Percentiles rank a stretch among this genome's conserved stretches.
phyloP scores from a whole-genome alignment of 2,113 vertebrate species.

The Heterocephalus glaber region DNA sequence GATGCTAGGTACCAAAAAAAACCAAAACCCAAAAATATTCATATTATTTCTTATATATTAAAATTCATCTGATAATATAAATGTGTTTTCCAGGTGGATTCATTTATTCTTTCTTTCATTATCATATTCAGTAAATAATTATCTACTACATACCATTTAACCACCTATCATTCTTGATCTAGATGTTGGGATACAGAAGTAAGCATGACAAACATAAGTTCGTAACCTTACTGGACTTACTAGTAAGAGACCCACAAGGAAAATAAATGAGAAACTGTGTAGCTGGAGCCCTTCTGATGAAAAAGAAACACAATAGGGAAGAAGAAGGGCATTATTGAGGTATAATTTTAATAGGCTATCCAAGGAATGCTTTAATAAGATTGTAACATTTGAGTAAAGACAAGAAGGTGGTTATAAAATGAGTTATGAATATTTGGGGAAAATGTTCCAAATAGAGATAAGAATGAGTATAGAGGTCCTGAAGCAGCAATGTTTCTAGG shows the following conservation, averaged over 20 bases:
- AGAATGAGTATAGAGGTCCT: neutral
- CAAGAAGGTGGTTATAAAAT: neutral
- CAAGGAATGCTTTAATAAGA: neutral
- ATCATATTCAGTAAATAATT: no score
- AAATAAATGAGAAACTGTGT: neutral
- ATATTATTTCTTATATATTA: neutral
- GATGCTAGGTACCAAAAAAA: no score
- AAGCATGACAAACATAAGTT: neutral
- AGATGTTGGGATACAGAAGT: neutral
- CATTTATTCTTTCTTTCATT: neutral
- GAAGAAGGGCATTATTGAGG: neutral
- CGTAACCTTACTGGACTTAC: neutral
- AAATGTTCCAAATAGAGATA: neutral
- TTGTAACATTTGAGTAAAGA: neutral
- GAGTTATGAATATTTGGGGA: neutral
- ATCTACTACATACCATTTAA: no score
- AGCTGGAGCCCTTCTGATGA: neutral
- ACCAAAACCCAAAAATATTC: no score
- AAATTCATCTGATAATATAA: neutral
- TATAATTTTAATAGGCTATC: neutral
- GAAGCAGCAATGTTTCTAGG: neutral
- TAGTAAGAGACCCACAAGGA: neutral
- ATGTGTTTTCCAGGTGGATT: neutral
- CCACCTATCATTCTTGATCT: neutral
- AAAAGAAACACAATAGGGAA: no score